These are phyloP conservation scores for Halcyon smyrnensis DNA, from an alignment of 2,797 vertebrate species.

Conservation along the genomic window DNA sequence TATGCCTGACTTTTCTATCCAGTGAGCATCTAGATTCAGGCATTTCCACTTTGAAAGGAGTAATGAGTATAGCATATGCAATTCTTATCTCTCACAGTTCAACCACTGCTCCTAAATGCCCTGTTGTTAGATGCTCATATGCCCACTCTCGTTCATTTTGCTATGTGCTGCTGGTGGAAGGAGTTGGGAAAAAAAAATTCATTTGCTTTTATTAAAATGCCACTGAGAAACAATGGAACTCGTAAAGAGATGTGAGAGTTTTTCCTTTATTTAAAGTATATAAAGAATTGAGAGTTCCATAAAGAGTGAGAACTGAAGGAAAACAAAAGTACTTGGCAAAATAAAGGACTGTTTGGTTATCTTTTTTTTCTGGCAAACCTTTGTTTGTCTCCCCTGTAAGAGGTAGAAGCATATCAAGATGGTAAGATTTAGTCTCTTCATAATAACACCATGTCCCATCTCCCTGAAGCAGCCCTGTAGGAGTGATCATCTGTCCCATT, in stretches of 20 bases:
- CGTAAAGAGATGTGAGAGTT: neutral
- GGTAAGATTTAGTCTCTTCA: neutral
- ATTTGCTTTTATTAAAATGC: neutral
- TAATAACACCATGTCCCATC: rapidly evolving
- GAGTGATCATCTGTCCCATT: neutral
- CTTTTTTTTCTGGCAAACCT: neutral
- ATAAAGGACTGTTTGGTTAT: neutral
- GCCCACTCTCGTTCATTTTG: neutral
- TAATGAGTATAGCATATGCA: rapidly evolving
- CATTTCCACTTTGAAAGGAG: neutral
- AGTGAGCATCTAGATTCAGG: neutral
- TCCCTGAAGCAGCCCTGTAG: neutral
- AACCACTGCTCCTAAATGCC: neutral
- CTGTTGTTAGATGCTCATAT: neutral
- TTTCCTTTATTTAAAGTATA: neutral
- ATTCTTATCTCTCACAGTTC: neutral
- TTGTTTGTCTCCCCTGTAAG: neutral
- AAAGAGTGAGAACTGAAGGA: neutral
- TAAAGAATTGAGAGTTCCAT: neutral
- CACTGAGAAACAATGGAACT: neutral
- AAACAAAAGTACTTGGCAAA: neutral
- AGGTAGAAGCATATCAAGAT: neutral
- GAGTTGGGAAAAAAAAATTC: neutral
- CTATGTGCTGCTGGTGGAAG: neutral
- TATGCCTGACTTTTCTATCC: neutral